Conservation (phyloP, 1,140 invertebrate species). For the Capitella teleta region DNA sequence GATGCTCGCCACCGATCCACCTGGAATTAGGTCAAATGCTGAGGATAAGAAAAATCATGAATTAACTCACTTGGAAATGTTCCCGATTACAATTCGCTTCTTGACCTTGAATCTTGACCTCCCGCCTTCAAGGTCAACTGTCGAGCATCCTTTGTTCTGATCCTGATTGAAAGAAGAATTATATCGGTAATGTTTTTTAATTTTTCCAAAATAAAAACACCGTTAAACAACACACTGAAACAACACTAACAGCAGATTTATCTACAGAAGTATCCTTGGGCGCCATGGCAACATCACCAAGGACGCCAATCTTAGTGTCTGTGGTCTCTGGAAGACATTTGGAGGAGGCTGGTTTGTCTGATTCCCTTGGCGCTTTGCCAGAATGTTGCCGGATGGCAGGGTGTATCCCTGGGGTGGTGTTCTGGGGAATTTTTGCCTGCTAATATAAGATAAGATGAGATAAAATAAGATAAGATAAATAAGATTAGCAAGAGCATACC, state of each 20-base stretch:
- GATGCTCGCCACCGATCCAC: constrained; percentile 52
- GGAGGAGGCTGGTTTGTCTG: background rate
- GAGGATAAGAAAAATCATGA: background rate
- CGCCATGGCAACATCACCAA: background rate
- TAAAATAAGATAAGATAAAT: background rate
- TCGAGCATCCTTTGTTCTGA: background rate
- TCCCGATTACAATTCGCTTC: constrained; percentile 57
- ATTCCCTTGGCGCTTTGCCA: background rate
- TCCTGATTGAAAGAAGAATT: background rate
- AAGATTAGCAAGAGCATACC: background rate
- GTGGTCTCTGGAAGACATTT: background rate
- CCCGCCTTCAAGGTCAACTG: constrained; percentile 8
- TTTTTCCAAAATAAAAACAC: background rate
- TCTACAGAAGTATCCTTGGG: background rate
- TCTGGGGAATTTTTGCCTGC: background rate
- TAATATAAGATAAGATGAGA: background rate
- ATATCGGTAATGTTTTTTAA: background rate
- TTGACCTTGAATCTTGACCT: constrained; percentile 29
- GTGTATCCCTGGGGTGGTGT: background rate
- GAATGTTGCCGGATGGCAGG: background rate
- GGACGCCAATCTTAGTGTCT: too few species aligned
- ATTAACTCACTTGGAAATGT: constrained; percentile 62
- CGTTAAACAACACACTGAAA: too few species aligned
- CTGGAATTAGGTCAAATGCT: constrained; percentile 14
- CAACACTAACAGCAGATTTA: too few species aligned